These are phyloP conservation scores for Scomberomorus guttatus DNA, from an alignment of 2,797 vertebrate genomes.

Conservation along the genomic window DNA sequence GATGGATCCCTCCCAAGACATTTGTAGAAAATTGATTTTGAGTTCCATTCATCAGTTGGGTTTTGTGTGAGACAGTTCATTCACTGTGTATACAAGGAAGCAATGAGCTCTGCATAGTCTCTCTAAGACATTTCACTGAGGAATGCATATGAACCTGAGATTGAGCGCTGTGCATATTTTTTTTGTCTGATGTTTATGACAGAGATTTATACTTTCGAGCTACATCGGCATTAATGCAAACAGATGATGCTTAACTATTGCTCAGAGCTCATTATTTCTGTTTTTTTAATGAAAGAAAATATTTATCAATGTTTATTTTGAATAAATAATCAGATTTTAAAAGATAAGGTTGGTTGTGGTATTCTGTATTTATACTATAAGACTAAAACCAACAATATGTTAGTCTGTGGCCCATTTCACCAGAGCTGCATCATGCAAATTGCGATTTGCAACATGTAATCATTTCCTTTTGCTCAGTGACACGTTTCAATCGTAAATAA, in stretches of 20 bases:
- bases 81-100: slow-evolving; percentile 64
- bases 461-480: too few relatives aligned
- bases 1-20: slow-evolving; percentile 70
- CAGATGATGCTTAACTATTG: slow-evolving; percentile 16
- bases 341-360: not conserved
- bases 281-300: not conserved
- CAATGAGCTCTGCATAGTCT: slow-evolving; percentile 65
- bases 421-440: too few relatives aligned
- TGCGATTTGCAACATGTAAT: too few relatives aligned
- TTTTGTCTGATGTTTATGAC: slow-evolving; percentile 54
- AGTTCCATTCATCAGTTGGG: slow-evolving; percentile 74
- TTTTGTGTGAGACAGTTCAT: slow-evolving; percentile 75
- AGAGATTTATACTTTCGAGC: slow-evolving; percentile 23
- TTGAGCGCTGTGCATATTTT: slow-evolving; percentile 59
- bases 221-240: slow-evolving; percentile 20
- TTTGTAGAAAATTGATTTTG: slow-evolving; percentile 78
- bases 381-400: not conserved
- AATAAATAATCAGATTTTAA: not conserved
- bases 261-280: not conserved
- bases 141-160: slow-evolving; percentile 62
- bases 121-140: slow-evolving; percentile 63
- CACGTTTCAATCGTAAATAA: too few relatives aligned
- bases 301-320: not conserved
- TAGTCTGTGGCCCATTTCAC: not conserved
- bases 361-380: not conserved